Evolutionary conservation across 2,888 invertebrate genomes (phyloP).

Genomic region (Lasioglossum morio): DNA sequence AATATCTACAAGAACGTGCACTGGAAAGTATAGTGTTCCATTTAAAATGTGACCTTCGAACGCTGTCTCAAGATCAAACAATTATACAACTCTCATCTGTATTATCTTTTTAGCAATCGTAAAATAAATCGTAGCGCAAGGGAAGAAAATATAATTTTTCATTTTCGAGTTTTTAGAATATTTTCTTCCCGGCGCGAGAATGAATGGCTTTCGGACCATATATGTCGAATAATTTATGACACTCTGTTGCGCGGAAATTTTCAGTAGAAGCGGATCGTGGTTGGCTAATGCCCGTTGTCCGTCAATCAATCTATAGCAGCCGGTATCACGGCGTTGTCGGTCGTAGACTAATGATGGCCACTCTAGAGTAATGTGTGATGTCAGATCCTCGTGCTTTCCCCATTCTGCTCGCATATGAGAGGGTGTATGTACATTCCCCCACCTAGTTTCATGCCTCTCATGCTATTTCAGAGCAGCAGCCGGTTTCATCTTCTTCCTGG

Average conservation of each 20-base stretch:
- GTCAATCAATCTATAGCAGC: slow-evolving; percentile 5
- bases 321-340: neutral
- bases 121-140: neutral
- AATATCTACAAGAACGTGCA: neutral
- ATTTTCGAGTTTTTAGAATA: neutral
- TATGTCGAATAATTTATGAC: neutral
- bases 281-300: neutral
- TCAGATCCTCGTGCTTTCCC: neutral
- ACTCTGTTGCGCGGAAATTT: neutral
- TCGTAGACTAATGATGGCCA: neutral
- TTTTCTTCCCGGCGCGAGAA: neutral
- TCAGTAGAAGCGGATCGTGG: neutral
- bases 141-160: neutral
- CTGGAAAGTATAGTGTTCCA: too few relatives aligned
- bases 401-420: neutral
- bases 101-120: neutral
- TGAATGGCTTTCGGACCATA: neutral
- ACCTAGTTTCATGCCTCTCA: neutral
- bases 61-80: neutral
- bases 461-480: slow-evolving; percentile 85
- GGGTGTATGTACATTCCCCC: neutral
- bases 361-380: neutral
- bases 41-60: neutral
- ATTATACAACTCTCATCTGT: neutral
- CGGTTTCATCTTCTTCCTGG: slow-evolving; percentile 87